Evolutionary conservation across 2,888 invertebrate genomes (phyloP), one percentile per base, ranked within the genome.

Genomic region (Drosophila lutescens): DNA sequence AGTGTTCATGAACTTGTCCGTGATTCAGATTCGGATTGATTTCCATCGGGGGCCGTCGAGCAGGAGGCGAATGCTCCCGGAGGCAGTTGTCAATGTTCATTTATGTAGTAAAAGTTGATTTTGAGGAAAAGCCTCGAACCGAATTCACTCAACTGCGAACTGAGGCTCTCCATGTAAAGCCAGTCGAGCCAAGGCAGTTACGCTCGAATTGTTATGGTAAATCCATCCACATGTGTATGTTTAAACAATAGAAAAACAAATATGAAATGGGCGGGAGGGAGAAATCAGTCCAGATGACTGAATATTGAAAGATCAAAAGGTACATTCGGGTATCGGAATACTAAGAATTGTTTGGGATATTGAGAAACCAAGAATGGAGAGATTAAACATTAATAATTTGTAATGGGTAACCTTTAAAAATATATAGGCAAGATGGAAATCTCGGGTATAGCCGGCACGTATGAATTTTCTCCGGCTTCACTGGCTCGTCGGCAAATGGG

Each of bases 141-240:
- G 43, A 62, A 60, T n/a, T 54, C 66, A 63, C 41, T 66, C 72
- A 72, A 71, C 53, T 77, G 62, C 56, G 44, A 43, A 69, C 20
- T 44, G 54, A 12, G 56, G 38, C 49, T 65, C 40, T 30, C 78
- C 77, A 63, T 76, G 72, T 66, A 74, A 74, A 73, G 76, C 86
- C 74, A 77, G 77, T 34, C 46, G 20, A 46, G 51, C 41, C 85
- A 78, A 78, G 74, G 65, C 75, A 53, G 83, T 79, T 82, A 56
- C 77, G 86, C 83, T 86, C 68, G 79, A 80, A 71, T 80, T 80
- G 74, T 62, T 56, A 30, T 66, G 62, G 55, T 56, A 71, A 74
- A 74, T 63, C 51, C 54, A 67, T 43, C 49, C 56, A 46, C 58
- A 59, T 41, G 71, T 60, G 59, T 49, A 26, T 46, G 40, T 32